Evolutionary conservation across 2,797 vertebrate species (phyloP).

Genomic region (Tachyglossus aculeatus): DNA sequence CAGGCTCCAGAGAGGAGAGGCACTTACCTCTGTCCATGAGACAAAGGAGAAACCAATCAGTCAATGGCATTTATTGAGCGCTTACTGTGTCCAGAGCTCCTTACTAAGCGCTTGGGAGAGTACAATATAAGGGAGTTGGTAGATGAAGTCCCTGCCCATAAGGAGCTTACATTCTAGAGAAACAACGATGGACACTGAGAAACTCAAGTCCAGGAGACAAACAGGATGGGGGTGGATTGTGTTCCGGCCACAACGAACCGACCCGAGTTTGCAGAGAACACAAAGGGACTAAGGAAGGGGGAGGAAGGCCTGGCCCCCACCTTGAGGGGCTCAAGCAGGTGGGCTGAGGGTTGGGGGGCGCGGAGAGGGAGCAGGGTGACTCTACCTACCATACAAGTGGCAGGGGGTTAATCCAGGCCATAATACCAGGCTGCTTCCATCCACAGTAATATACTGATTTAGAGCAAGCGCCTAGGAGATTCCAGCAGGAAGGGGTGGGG

Average conservation of each 20-base stretch:
- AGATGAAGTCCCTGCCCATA: too few relatives aligned
- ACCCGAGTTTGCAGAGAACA: not conserved
- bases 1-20: too few relatives aligned
- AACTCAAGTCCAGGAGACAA: not conserved
- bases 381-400: not conserved
- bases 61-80: too few relatives aligned
- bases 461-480: conserved; percentile 36
- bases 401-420: conserved; percentile 22
- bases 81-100: too few relatives aligned
- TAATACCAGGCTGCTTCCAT: conserved; percentile 33
- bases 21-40: too few relatives aligned
- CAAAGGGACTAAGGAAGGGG: too few relatives aligned
- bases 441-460: not conserved
- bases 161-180: too few relatives aligned
- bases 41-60: too few relatives aligned
- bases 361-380: not conserved
- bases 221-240: not conserved
- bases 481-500: not conserved
- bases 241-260: not conserved
- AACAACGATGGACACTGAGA: too few relatives aligned
- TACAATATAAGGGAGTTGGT: too few relatives aligned
- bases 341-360: not conserved
- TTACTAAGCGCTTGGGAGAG: too few relatives aligned
- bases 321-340: not conserved
- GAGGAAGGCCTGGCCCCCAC: too few relatives aligned